Base-by-base conservation (phyloP, 1,140 invertebrate genomes). In the Diploscapter pachys region DNA sequence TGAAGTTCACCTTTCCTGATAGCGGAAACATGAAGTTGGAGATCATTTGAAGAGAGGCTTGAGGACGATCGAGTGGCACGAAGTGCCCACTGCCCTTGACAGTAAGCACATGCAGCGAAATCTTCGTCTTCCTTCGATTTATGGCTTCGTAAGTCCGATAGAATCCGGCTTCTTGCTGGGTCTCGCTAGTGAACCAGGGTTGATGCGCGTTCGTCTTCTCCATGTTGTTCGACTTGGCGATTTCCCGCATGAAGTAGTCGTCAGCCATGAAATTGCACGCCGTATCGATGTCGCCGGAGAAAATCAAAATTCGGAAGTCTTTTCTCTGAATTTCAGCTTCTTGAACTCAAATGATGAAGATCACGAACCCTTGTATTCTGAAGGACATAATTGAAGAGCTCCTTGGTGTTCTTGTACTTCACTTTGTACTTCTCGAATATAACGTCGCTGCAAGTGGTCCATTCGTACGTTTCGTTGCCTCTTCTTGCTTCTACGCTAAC, bases 231-330 rank as follows among this genome's bases (percentile, higher is more conserved):
- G 31, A 31, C 31, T 31, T 70, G 9, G 77, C 73, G 6, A 78
- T 48, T 9, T 64, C 72, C 13, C 69, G 13, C 6, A 86, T 82
- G 82, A 89, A 89, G 87, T 88, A 89, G 77, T 88, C 86, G 78
- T 88, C 88, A 57, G 88, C 88, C 2, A 89, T 80, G 78, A 88
- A 89, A 76, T 89, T 89, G 79, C 88, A 89, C 0, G 87, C 87
- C 85, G 88, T 88, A 77, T 89, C 88, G 6, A 88, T 82, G 81
- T 89, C 88, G 5, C 88, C 88, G 80, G 89, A 88, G 81, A 89
- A 89, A 11, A 89, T 82, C 54, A 89, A 63, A 61, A 77, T 50
- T 52, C 75, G 75, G 75, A 77, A 77, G 5, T 62, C 53, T 5
- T 50, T 62, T 48, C 65, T 59, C 49, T 62, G 52, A 72, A 65